Evolutionary conservation across 1,140 invertebrate species (phyloP), one percentile per base, ranked within the genome.

Genomic region (Eueides isabella): DNA sequence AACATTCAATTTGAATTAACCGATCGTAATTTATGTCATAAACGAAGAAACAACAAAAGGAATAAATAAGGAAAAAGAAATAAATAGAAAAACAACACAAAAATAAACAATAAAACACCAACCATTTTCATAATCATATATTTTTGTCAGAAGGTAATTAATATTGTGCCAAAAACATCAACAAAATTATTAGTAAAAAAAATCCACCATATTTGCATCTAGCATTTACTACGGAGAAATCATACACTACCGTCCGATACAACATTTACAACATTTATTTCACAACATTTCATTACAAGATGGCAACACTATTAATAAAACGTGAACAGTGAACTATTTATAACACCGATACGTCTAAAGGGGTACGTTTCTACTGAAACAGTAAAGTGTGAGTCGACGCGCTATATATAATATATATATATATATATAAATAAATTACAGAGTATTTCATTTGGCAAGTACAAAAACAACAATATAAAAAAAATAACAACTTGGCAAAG

Each of bases 111-210:
- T 85, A 84, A 90, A 86, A 88, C 85, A 69, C 48, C 82, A 81
- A 79, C 79, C 35, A 82, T 83, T 88, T 87, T 86, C 82, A 81
- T 92, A 84, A 91, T 90, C 86, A 92, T 89, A 92, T 91, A 92
- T 92, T 91, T 90, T 92, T 90, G 87, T 91, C 90, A 91, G 90
- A 92, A 92, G 90, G 87, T 92, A 91, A 92, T 92, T 92, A 92
- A 91, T 90, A 91, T 87, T 87, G 89, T 92, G 90, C 90, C 90
- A 90, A 92, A n/a, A 91, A 90, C 88, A 91, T 85, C 91, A 92
- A 92, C 90, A 92, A 92, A 38, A 92, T 89, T 82, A 90, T 91
- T 92, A 91, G 89, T 91, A 90, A 86, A 84, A 80, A 79, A 87
- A 85, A 87, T n/a, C n/a, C 84, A 88, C 84, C 74, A 86, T 82